These are phyloP conservation scores for Wiebesia pumilae DNA, from an alignment of 1,140 invertebrate genomes.

Conservation along the genomic window DNA sequence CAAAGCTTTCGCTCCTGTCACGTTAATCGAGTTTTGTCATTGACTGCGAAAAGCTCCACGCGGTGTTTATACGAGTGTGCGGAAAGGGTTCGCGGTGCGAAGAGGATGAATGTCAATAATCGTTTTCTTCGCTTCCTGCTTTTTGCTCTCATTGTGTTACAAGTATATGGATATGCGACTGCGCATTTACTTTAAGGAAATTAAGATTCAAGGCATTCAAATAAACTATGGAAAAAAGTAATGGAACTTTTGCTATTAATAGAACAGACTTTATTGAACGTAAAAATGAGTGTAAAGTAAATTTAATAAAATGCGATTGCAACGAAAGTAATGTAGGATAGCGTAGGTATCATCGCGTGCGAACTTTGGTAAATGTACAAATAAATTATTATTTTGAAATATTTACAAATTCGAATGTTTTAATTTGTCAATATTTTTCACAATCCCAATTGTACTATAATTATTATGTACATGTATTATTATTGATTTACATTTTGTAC, in stretches of 20 bases:
- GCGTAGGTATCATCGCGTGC: too few species aligned
- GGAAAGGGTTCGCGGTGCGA: conserved; percentile 34
- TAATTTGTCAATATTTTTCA: too few species aligned
- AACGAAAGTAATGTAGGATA: too few species aligned
- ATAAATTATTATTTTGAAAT: too few species aligned
- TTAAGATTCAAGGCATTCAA: conserved; percentile 15
- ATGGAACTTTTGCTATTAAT: background rate
- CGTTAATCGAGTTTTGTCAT: conserved; percentile 46
- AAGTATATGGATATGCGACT: background rate
- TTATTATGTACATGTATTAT: too few species aligned
- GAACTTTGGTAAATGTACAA: too few species aligned
- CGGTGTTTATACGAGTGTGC: conserved; percentile 24
- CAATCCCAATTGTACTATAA: too few species aligned
- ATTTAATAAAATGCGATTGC: too few species aligned
- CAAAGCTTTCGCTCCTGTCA: conserved; percentile 8
- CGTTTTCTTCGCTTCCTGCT: conserved; percentile 43
- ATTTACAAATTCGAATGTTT: too few species aligned
- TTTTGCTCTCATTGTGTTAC: conserved; percentile 33
- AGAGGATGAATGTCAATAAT: conserved; percentile 50
- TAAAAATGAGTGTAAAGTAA: background rate
- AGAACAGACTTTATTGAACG: background rate
- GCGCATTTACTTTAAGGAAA: conserved; percentile 32
- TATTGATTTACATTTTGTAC: too few species aligned
- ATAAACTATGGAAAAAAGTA: conserved; percentile 3
- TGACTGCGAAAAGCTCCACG: conserved; percentile 16